Evolutionary conservation across 2,888 invertebrate species (phyloP).

Genomic region (Gymnocheta viridis): DNA sequence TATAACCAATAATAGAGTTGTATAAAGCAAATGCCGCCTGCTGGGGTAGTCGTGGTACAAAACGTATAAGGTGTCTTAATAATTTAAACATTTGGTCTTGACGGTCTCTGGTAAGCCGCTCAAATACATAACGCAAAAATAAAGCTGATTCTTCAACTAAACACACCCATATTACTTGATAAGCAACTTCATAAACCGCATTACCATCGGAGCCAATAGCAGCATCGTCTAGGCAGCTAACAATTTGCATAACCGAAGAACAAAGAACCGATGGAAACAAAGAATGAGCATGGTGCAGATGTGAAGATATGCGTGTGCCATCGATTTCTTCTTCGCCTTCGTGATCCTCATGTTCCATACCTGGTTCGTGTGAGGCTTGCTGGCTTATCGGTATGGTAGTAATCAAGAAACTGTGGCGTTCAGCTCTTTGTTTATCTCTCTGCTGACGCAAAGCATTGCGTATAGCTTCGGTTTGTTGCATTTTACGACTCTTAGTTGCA

Average conservation of each 20-base stretch:
- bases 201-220: constrained; percentile 96
- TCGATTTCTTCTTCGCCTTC: constrained; percentile 93
- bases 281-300: constrained; percentile 95
- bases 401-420: constrained; percentile 96
- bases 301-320: constrained; percentile 89
- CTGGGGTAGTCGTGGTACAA: constrained; percentile 95
- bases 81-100: constrained; percentile 97
- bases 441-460: constrained; percentile 97
- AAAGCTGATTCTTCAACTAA: constrained; percentile 98
- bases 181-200: constrained; percentile 98
- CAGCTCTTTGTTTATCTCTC: constrained; percentile 96
- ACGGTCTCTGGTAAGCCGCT: constrained; percentile 95
- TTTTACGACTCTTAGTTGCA: constrained; percentile 98
- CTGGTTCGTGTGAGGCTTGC: constrained; percentile 98
- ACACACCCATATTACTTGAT: constrained; percentile 98
- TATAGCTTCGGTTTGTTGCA: constrained; percentile 99
- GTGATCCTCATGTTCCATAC: constrained; percentile 90
- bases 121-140: constrained; percentile 96
- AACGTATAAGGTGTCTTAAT: constrained; percentile 94
- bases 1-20: constrained; percentile 99
- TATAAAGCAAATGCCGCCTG: constrained; percentile 99
- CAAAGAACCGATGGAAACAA: constrained; percentile 98
- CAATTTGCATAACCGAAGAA: constrained; percentile 96
- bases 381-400: constrained; percentile 97
- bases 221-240: constrained; percentile 96